Evolutionary conservation across 2,797 vertebrate genomes (phyloP).

Genomic region (Zalophus californianus): DNA sequence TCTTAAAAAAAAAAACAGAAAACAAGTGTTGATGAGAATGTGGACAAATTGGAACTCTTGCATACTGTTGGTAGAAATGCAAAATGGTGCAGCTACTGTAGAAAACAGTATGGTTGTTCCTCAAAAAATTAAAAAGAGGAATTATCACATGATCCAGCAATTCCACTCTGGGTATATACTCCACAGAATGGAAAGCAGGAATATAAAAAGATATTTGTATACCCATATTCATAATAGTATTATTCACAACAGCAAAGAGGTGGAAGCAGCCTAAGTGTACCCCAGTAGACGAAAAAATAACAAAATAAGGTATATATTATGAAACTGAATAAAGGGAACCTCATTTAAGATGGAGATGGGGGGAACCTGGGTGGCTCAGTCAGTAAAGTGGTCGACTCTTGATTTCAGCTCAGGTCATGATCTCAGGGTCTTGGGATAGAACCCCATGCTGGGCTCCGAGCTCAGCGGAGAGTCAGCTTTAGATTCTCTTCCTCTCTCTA

Average conservation of each 20-base stretch:
- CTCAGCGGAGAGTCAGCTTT: no score
- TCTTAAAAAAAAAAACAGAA: not conserved
- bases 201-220: not conserved
- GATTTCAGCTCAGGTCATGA: no score
- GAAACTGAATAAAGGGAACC: not conserved
- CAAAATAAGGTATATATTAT: not conserved
- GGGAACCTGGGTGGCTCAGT: no score
- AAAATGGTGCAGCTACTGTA: not conserved
- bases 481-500: no score
- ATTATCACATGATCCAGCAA: not conserved
- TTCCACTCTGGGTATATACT: not conserved
- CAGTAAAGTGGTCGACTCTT: no score
- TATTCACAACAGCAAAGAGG: not conserved
- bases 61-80: not conserved
- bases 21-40: not conserved
- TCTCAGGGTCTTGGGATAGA: no score
- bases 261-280: not conserved
- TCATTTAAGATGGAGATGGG: not conserved
- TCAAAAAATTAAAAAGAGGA: constrained; percentile 14
- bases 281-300: not conserved
- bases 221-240: not conserved
- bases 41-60: not conserved
- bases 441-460: no score
- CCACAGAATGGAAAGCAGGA: not conserved
- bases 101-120: not conserved